Evolutionary conservation across 2,888 invertebrate genomes (phyloP).

Genomic region (Andrena bucephala): DNA sequence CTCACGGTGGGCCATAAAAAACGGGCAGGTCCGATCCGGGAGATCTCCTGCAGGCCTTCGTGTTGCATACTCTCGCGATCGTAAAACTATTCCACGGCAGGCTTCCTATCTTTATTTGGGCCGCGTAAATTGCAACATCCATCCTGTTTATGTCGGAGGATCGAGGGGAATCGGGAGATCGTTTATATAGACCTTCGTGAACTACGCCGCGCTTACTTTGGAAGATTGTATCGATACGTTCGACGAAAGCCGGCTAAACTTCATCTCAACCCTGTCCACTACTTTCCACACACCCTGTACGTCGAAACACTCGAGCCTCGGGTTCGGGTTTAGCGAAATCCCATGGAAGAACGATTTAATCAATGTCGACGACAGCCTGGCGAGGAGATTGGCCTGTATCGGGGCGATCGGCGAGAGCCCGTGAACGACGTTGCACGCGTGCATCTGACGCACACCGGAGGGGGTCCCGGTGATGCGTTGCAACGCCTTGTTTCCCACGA

Average conservation of each 20-base stretch:
- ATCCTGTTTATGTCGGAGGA: background rate
- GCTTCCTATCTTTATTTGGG: slow-evolving; percentile 41
- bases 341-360: slow-evolving; percentile 47
- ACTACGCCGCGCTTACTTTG: background rate
- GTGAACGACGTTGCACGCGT: slow-evolving; percentile 42
- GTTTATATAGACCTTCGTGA: background rate
- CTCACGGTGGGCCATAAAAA: slow-evolving; percentile 45
- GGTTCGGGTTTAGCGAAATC: slow-evolving; percentile 20
- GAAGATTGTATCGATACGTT: too few species aligned
- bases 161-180: background rate
- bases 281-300: background rate
- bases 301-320: background rate
- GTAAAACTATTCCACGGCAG: slow-evolving; percentile 42
- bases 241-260: background rate
- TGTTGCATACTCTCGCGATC: slow-evolving; percentile 28
- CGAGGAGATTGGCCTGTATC: slow-evolving; percentile 32
- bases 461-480: slow-evolving; percentile 31
- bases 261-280: background rate
- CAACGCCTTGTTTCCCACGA: slow-evolving; percentile 70
- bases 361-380: slow-evolving; percentile 22
- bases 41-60: background rate
- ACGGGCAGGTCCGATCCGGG: slow-evolving; percentile 14
- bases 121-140: slow-evolving; percentile 32
- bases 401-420: slow-evolving; percentile 39
- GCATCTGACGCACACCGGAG: slow-evolving; percentile 17